phyloP scores from a whole-genome alignment of 2,888 invertebrate species.

The Aphidius colemani region DNA sequence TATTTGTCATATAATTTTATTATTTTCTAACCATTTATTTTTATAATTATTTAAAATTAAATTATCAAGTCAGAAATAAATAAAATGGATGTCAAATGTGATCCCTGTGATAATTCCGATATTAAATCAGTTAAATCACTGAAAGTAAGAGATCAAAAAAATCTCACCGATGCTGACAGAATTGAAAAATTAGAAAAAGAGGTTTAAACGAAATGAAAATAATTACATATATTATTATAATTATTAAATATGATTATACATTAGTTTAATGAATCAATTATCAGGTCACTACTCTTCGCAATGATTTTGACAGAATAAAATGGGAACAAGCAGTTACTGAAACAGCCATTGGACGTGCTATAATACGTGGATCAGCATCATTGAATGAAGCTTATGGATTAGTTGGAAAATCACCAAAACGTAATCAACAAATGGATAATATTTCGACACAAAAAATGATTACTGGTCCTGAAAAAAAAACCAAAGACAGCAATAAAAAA shows the following conservation, averaged over 20 bases:
- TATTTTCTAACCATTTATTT: not conserved
- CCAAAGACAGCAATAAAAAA: conserved; percentile 11
- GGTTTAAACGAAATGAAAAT: conserved; percentile 22
- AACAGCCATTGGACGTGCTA: conserved; percentile 37
- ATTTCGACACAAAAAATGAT: conserved; percentile 9
- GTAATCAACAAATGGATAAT: conserved; percentile 16
- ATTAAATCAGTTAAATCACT: not conserved
- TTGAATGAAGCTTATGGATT: conserved; percentile 36
- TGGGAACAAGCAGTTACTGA: conserved; percentile 35
- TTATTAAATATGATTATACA: not conserved
- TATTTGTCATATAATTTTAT: not conserved
- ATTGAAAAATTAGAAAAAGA: conserved; percentile 39
- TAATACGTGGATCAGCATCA: conserved; percentile 36
- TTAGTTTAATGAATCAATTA: not conserved
- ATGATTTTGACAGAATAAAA: conserved; percentile 33
- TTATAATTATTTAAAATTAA: not conserved
- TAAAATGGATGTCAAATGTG: conserved; percentile 2
- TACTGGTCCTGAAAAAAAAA: conserved; percentile 11
- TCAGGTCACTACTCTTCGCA: conserved; percentile 32
- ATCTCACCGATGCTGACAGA: conserved; percentile 32
- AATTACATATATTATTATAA: not conserved
- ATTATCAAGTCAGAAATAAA: conserved; percentile 7
- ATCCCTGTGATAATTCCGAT: not conserved
- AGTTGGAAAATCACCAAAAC: conserved; percentile 24
- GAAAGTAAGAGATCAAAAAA: conserved; percentile 23